phyloP scores from a whole-genome alignment of 1,140 invertebrate species.

The Cydia splendana region DNA sequence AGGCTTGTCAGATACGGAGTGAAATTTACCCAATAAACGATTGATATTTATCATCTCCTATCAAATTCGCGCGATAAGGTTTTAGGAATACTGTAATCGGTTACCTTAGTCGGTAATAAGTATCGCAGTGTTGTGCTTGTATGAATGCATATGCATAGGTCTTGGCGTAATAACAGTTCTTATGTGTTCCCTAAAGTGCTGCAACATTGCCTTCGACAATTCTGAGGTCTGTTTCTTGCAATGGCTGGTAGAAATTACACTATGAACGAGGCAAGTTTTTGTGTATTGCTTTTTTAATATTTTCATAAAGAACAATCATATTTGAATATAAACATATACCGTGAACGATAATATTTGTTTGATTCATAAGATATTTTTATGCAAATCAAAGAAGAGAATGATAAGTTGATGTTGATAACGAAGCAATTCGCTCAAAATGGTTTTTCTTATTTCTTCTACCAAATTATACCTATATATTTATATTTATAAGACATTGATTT shows the following conservation, averaged over 20 bases:
- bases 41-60: constrained; percentile 19
- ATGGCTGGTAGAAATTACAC: constrained; percentile 64
- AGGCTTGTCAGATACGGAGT: background rate
- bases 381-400: too few species aligned
- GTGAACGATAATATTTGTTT: too few species aligned
- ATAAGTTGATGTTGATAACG: too few species aligned
- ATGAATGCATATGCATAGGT: background rate
- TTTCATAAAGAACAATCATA: background rate
- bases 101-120: background rate
- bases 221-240: constrained; percentile 43
- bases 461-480: too few species aligned
- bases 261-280: constrained; percentile 59
- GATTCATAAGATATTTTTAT: too few species aligned
- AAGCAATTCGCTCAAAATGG: too few species aligned
- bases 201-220: constrained; percentile 41
- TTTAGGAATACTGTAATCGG: background rate
- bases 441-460: too few species aligned
- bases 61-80: background rate
- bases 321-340: too few species aligned
- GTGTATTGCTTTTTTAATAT: too few species aligned
- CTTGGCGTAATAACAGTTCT: constrained; percentile 12
- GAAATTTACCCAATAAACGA: constrained; percentile 11
- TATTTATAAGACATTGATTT: too few species aligned
- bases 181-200: constrained; percentile 43
- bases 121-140: background rate